Evolutionary conservation across 2,797 vertebrate species (phyloP), one percentile per base, ranked within the genome.

Genomic region (Sorex maritimensis): DNA sequence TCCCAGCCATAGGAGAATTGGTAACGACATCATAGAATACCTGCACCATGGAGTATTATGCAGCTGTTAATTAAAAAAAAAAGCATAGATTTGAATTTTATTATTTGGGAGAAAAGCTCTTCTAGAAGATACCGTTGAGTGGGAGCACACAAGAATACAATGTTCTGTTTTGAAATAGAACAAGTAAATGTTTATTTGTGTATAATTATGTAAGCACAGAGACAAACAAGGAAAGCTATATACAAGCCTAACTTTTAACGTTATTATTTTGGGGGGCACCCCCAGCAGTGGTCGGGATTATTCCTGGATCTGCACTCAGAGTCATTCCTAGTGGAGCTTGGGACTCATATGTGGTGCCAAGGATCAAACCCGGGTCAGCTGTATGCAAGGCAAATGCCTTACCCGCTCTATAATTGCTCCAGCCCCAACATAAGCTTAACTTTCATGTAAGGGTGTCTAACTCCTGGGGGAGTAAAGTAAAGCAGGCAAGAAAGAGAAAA

Each of bases 1-100:
- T 10, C 17, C 24, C 38, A 15, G 73, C 44, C 61, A 8, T 23
- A 71, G 38, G 7, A 34, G 63, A 82, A 72, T 63, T 21, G 5
- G 92, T 81, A 79, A 84, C 44, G 61, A 81, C 81, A 38, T 92
- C 77, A 49, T 73, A 10, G 65, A 19, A 3, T n/a, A 11, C 65
- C 72, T 13, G 10, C 6, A 13, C 28, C 10, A 26, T n/a, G 74
- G 67, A 68, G 41, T 79, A 30, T 13, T 55, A 68, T 34, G 10
- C 4, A 74, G 6, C 85, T 24, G n/a, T 58, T 79, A 83, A 90
- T 89, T n/a, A 86, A 55, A 52, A 52, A 52, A 52, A 19, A 61
- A 61, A 78, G 1, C 91, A 73, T 81, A 21, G 46, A 28, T 87
- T 65, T 15, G 15, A 46, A 24, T 82, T 89, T 80, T 88, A 41